These are phyloP conservation scores for Psittacara wagleri DNA, from an alignment of 2,113 vertebrate genomes.

Conservation along the genomic window DNA sequence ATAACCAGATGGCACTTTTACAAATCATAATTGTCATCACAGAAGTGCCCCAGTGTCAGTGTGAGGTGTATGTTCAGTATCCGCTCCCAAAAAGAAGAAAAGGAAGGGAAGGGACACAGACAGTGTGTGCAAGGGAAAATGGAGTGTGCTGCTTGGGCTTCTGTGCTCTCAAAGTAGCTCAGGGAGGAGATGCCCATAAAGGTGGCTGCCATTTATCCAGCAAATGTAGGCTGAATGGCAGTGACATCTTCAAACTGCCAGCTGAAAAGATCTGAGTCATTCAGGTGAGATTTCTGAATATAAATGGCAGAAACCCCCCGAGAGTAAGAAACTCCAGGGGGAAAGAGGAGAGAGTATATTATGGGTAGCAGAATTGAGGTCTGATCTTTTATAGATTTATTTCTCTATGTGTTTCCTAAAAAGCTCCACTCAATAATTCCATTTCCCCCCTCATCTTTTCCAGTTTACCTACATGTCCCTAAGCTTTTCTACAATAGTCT, in stretches of 20 bases:
- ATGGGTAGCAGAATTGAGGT: not conserved
- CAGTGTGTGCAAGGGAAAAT: not conserved
- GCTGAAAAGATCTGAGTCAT: not conserved
- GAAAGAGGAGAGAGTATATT: not conserved
- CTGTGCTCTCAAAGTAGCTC: not conserved
- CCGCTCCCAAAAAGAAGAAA: not conserved
- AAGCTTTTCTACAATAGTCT: not conserved
- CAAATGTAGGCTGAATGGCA: not conserved
- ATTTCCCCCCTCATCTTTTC: not conserved
- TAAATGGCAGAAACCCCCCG: not conserved
- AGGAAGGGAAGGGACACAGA: not conserved
- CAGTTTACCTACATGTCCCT: not conserved
- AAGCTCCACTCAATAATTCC: not conserved
- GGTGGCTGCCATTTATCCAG: not conserved
- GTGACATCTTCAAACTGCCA: not conserved
- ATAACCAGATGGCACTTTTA: not conserved
- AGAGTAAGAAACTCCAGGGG: not conserved
- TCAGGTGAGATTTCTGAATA: conserved; percentile 5
- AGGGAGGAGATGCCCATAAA: not conserved
- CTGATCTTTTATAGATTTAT: not conserved
- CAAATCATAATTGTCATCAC: not conserved
- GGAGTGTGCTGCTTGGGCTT: not conserved
- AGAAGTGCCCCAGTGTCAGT: not conserved
- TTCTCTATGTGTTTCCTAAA: not conserved
- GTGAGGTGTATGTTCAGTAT: not conserved